phyloP scores from a whole-genome alignment of 2,888 invertebrate genomes.

The Rhagonycha lutea region DNA sequence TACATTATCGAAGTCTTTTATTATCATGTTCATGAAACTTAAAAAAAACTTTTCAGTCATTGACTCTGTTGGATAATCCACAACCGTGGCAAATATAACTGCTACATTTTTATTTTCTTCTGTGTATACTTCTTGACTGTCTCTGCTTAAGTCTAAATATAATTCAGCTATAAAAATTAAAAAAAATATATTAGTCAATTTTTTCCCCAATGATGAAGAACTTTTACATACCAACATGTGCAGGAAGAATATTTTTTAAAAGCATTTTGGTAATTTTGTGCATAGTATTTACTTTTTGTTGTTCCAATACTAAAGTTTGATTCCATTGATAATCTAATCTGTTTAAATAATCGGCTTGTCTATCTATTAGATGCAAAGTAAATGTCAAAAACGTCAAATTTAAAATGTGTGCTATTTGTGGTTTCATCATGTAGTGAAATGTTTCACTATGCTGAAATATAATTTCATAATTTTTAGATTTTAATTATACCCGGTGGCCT shows the following conservation, averaged over 20 bases:
- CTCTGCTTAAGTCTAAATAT: conserved; percentile 71
- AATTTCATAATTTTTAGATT: neutral
- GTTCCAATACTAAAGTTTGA: conserved; percentile 75
- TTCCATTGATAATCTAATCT: conserved; percentile 84
- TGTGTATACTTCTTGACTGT: conserved; percentile 70
- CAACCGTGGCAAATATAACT: conserved; percentile 94
- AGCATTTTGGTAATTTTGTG: conserved; percentile 86
- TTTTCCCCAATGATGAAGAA: neutral
- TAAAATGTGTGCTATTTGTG: conserved; percentile 74
- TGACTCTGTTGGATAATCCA: conserved; percentile 54
- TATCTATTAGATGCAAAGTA: conserved; percentile 82
- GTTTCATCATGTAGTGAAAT: conserved; percentile 71
- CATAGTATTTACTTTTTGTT: conserved; percentile 83
- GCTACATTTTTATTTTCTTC: conserved; percentile 88
- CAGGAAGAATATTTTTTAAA: conserved; percentile 89
- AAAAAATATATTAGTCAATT: conserved; percentile 14
- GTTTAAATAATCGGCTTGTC: conserved; percentile 87
- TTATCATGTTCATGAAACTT: conserved; percentile 80
- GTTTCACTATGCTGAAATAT: conserved; percentile 62
- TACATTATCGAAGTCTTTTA: conserved; percentile 91
- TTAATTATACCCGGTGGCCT: too few species aligned
- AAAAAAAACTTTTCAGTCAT: conserved; percentile 57
- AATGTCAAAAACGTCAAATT: conserved; percentile 74
- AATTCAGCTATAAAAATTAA: conserved; percentile 66
- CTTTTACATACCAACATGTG: conserved; percentile 77